Conservation (phyloP, 2,113 vertebrate genomes). For the Neoarius graeffei region DNA sequence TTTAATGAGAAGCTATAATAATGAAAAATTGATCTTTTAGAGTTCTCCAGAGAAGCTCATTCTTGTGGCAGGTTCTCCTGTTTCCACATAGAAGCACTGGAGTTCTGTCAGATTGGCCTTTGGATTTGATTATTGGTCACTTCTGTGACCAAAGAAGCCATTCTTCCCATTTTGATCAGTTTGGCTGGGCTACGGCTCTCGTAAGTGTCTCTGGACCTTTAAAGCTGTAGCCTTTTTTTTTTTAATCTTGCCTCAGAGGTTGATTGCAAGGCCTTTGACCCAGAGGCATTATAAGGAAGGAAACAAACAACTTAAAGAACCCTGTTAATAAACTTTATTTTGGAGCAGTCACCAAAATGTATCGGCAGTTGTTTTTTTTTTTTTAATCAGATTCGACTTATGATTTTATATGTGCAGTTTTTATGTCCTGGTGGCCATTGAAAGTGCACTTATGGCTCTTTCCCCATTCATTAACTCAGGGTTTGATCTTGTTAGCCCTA, state of each 20-base stretch:
- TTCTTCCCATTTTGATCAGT: neutral
- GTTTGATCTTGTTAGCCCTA: no score
- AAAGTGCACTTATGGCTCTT: no score
- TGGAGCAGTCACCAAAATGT: no score
- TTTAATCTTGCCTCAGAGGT: neutral
- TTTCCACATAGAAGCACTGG: neutral
- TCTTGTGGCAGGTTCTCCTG: neutral
- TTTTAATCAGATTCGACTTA: no score
- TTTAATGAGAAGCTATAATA: neutral
- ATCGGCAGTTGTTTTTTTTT: no score
- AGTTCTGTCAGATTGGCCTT: neutral
- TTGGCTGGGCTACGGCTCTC: neutral
- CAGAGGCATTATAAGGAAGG: no score
- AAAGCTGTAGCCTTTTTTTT: neutral
- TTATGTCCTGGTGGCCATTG: no score
- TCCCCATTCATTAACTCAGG: no score
- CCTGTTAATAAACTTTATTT: no score
- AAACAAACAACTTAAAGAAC: no score
- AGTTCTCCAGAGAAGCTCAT: neutral
- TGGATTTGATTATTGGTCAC: neutral
- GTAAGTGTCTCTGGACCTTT: neutral
- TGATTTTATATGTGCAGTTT: no score
- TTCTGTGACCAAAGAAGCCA: neutral
- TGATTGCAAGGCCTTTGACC: neutral
- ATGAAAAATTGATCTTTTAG: neutral